Base-by-base conservation (phyloP, 2,797 vertebrate genomes). In the Semaprochilodus insignis region DNA sequence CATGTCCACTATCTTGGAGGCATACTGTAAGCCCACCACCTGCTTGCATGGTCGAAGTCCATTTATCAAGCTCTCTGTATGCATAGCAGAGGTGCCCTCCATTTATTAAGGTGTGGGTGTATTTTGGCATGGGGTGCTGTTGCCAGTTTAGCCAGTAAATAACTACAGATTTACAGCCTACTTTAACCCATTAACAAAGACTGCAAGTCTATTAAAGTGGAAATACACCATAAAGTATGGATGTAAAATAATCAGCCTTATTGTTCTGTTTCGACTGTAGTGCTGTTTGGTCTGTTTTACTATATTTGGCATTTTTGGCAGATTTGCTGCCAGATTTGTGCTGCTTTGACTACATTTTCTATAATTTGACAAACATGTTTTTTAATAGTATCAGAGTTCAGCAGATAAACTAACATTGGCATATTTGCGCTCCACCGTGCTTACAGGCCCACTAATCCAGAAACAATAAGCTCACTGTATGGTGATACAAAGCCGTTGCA, bases 401-500 rank as follows among this genome's bases (percentile, higher is more conserved):
- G 5, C 15, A 74, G 52, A 78, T 71, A 83, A 73, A 15, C 74
- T 40, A 60, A 31, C n/a, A 54, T 10, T 31, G 57, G 76, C 78
- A 83, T 54, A 74, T 83, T 79, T 74, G 60, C 52, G 23, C 71
- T 17, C 36, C 63, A 36, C 65, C 73, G 62, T 71, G 63, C 76
- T 44, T 74, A 52, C 67, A 78, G 75, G 79, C 69, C 34, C 51
- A 75, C 31, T 62, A 54, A 48, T 7, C 52, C 66, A 72, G 44
- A 51, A 55, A 86, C 85, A 86, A 86, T 78, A 62, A 62, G 62
- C 44, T 36, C n/a, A 70, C 78, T 86, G 82, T 83, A 52, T 69
- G 21, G 25, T 67, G 19, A 66, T 11, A 83, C 82, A 83, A 83
- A 83, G 82, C 62, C 55, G 52, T 13, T 54, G 74, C 21, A 83